phyloP scores from a whole-genome alignment of 2,888 invertebrate species.

The Sarcophaga caerulescens region DNA sequence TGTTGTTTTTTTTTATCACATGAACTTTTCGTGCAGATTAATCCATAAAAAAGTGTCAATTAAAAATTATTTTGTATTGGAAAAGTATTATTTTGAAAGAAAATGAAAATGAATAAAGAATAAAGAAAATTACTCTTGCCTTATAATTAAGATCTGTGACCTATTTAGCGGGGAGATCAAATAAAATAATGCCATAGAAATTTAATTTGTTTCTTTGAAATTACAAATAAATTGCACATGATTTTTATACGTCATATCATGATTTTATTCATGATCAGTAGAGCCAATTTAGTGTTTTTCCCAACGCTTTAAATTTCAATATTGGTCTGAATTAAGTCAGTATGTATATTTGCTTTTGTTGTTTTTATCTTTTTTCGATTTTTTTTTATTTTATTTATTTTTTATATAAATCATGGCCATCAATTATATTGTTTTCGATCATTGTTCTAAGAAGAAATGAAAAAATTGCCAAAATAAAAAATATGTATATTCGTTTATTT shows the following conservation, averaged over 20 bases:
- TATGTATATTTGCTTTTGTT: background rate
- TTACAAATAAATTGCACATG: constrained; percentile 8
- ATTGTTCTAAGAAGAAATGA: constrained; percentile 23
- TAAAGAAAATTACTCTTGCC: background rate
- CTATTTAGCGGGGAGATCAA: too few relatives aligned
- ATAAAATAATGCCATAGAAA: constrained; percentile 9
- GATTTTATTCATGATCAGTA: constrained; percentile 11
- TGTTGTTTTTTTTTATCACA: constrained; percentile 28
- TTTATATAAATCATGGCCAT: constrained; percentile 35
- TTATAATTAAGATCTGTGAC: background rate
- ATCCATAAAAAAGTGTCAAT: constrained; percentile 3
- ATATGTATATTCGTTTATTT: background rate
- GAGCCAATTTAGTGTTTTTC: constrained; percentile 12
- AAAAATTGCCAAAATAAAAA: constrained; percentile 26
- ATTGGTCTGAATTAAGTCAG: too few relatives aligned
- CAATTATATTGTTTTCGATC: constrained; percentile 32
- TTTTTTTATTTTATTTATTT: constrained; percentile 12
- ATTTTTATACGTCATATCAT: constrained; percentile 13
- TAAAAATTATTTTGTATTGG: background rate
- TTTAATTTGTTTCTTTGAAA: constrained; percentile 12
- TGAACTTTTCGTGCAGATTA: constrained; percentile 4
- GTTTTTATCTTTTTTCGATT: constrained; percentile 20
- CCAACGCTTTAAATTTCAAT: background rate
- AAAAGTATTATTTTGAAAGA: background rate
- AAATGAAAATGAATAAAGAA: background rate